Evolutionary conservation across 2,888 invertebrate species (phyloP).

Genomic region (Cryptops parisi): DNA sequence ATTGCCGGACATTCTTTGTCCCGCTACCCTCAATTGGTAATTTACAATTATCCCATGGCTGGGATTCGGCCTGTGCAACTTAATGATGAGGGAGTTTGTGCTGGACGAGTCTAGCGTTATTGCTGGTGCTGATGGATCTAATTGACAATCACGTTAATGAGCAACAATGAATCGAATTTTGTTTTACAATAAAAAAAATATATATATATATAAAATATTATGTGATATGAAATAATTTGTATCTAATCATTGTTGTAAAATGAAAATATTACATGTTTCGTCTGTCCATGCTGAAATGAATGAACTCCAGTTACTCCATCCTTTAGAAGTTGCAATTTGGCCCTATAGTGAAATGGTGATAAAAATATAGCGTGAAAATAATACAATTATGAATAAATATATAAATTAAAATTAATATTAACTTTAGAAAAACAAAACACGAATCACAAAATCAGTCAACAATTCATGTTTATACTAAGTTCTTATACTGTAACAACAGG

Average conservation of each 20-base stretch:
- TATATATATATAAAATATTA: too few relatives aligned
- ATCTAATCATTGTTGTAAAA: too few relatives aligned
- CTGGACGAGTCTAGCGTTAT: neutral
- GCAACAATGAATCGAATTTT: too few relatives aligned
- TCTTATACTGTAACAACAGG: too few relatives aligned
- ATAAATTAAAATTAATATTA: neutral
- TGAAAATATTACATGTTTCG: conserved; percentile 6
- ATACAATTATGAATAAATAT: neutral
- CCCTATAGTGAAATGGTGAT: too few relatives aligned
- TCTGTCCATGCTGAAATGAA: neutral
- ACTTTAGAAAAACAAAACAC: too few relatives aligned
- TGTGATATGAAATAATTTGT: too few relatives aligned
- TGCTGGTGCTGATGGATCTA: conserved; percentile 3
- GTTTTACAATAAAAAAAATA: too few relatives aligned
- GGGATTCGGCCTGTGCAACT: neutral
- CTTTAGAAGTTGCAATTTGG: neutral
- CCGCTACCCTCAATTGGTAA: conserved; percentile 2
- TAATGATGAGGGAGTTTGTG: neutral
- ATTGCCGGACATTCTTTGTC: neutral
- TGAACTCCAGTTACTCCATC: conserved; percentile 9
- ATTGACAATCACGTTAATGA: neutral
- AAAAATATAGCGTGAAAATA: too few relatives aligned
- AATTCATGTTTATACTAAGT: too few relatives aligned
- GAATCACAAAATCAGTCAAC: too few relatives aligned
- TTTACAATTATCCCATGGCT: neutral